Conservation (phyloP, 1,140 invertebrate genomes). For the Heterodera carotae region DNA sequence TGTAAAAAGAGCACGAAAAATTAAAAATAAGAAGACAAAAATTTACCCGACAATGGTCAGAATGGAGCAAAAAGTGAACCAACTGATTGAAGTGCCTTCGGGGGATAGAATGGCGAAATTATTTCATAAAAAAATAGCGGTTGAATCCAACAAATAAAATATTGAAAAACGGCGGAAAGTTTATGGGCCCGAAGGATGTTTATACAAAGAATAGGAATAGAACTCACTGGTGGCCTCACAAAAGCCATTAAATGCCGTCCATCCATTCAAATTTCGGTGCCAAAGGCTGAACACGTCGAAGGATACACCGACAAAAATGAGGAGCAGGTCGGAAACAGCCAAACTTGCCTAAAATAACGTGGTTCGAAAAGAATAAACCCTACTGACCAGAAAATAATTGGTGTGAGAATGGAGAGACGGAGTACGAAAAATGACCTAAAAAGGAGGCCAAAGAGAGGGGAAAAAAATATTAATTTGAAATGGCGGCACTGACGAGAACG, state of each 20-base stretch:
- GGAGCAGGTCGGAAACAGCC: slow-evolving; percentile 84
- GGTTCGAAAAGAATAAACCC: background rate
- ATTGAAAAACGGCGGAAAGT: too few relatives aligned
- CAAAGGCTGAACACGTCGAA: slow-evolving; percentile 61
- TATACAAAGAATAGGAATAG: slow-evolving; percentile 24
- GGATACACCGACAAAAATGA: slow-evolving; percentile 73
- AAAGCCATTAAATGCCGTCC: slow-evolving; percentile 41
- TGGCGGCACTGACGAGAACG: slow-evolving; percentile 72
- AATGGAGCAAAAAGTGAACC: slow-evolving; percentile 63
- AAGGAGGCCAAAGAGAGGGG: background rate
- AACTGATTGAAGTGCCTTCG: slow-evolving; percentile 53
- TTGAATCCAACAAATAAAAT: too few relatives aligned
- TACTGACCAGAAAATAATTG: slow-evolving; percentile 80
- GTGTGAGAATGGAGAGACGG: slow-evolving; percentile 85
- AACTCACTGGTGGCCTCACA: slow-evolving; percentile 56
- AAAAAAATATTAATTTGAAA: background rate
- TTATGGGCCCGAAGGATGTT: too few relatives aligned
- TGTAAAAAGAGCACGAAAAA: slow-evolving; percentile 36
- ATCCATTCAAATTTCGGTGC: slow-evolving; percentile 14
- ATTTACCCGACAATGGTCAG: slow-evolving; percentile 38
- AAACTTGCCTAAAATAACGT: slow-evolving; percentile 71
- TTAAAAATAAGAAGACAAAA: background rate
- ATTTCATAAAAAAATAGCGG: too few relatives aligned
- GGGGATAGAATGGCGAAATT: too few relatives aligned
- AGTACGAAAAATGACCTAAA: slow-evolving; percentile 77